Evolutionary conservation across 2,888 invertebrate genomes (phyloP).

Genomic region (Epinotia ramella): DNA sequence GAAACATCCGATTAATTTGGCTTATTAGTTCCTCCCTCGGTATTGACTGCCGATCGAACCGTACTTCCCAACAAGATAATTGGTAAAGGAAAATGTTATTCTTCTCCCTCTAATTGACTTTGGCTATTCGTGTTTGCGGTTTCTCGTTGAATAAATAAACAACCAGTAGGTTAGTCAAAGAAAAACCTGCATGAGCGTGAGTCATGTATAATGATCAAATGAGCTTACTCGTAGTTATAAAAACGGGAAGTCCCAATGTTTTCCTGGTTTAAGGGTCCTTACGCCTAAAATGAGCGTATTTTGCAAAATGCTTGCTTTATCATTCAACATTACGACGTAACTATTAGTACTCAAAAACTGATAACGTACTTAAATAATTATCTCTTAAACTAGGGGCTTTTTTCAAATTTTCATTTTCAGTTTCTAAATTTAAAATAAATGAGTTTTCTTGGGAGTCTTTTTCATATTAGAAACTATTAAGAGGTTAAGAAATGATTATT

Average conservation of each 20-base stretch:
- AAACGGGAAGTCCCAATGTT: background rate
- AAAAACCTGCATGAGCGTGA: background rate
- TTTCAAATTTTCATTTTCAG: no score
- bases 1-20: conserved; percentile 44
- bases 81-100: conserved; percentile 46
- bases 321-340: no score
- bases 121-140: conserved; percentile 45
- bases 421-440: no score
- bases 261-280: no score
- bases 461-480: no score
- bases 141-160: conserved; percentile 32
- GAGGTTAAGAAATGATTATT: no score
- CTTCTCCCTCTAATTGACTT: conserved; percentile 45
- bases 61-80: conserved; percentile 45
- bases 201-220: background rate
- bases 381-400: no score
- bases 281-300: no score
- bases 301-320: no score
- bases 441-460: no score
- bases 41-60: conserved; percentile 43
- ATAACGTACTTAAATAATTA: no score
- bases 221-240: background rate
- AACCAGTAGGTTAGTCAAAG: conserved; percentile 27
- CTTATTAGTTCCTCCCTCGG: conserved; percentile 40
- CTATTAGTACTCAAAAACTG: no score